These are phyloP conservation scores for Crossaster papposus DNA, from an alignment of 53 echinoderm and acorn worm genomes.

Conservation along the genomic window DNA sequence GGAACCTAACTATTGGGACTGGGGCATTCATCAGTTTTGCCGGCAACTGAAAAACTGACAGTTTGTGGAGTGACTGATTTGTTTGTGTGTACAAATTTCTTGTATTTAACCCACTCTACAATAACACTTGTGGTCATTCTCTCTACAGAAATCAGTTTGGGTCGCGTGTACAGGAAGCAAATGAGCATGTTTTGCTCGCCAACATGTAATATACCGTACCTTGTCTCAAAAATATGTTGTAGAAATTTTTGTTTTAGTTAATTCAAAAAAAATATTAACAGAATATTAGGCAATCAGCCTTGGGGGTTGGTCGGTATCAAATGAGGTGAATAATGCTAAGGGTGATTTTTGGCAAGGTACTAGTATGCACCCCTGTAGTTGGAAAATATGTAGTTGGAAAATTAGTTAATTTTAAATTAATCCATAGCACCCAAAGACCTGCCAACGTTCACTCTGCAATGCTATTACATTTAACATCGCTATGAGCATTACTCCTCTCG, in stretches of 20 bases:
- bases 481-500: too few relatives aligned
- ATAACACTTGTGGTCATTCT: neutral
- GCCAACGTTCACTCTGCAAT: too few relatives aligned
- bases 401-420: too few relatives aligned
- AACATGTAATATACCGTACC: slow-evolving; percentile 8
- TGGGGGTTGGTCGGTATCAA: too few relatives aligned
- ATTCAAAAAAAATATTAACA: neutral
- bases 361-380: too few relatives aligned
- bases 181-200: slow-evolving; percentile 28
- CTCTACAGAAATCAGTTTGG: neutral
- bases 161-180: slow-evolving; percentile 33
- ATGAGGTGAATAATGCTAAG: too few relatives aligned
- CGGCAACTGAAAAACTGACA: neutral
- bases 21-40: neutral
- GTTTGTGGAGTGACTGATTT: neutral
- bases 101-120: neutral
- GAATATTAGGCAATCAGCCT: too few relatives aligned
- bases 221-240: neutral
- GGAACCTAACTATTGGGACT: too few relatives aligned
- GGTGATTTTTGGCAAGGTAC: too few relatives aligned
- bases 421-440: too few relatives aligned
- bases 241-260: neutral
- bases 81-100: neutral
- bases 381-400: too few relatives aligned
- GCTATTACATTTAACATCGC: too few relatives aligned